Base-by-base conservation (phyloP, 2,888 invertebrate genomes). In the Gasteruption jaculator region DNA sequence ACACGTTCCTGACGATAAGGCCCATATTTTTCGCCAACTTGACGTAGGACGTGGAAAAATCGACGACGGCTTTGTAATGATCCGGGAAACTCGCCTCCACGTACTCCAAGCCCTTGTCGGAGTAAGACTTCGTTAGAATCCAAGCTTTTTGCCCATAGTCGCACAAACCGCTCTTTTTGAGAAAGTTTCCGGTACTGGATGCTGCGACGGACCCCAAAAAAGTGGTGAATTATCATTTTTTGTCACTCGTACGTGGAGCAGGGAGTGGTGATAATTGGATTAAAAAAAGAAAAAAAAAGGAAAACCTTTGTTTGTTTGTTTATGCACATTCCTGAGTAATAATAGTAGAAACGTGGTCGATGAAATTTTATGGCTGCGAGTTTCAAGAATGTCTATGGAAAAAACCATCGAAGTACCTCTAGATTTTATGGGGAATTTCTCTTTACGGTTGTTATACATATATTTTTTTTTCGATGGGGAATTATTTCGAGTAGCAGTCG, bases 21-120 rank as follows among this genome's bases (percentile, higher is more conserved):
- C 74, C 73, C 5, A 79, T 43, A 61, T 87, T 83, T 53, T 73
- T 74, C 1, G 76, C 67, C 11, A 87, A 72, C 57, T 81, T 76
- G 2, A 75, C 60, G 54, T 83, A 85, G 0, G 86, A 85, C 50
- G 76, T 76, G 29, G 77, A 71, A 33, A 76, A 63, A 42, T 80
- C 78, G 1, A 73, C 66, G 0, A 76, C 74, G 33, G 74, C 72
- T 22, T 75, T 73, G 49, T 80, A 81, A 64, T 85, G 84, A 25
- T 82, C 76, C 0, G 87, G 87, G 19, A 81, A 78, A 59, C 79
- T 81, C 18, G 78, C 76, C 57, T 86, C 83, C 16, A 85, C 70
- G 76, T 81, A 82, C 40, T 79, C 75, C 58, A 83, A 81, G 3
- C 80, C 78, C 49, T 81, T 76, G 1, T 78, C 78, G 10, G 80